Evolutionary conservation across 1,140 invertebrate genomes (phyloP).

Genomic region (Triops cancriformis): DNA sequence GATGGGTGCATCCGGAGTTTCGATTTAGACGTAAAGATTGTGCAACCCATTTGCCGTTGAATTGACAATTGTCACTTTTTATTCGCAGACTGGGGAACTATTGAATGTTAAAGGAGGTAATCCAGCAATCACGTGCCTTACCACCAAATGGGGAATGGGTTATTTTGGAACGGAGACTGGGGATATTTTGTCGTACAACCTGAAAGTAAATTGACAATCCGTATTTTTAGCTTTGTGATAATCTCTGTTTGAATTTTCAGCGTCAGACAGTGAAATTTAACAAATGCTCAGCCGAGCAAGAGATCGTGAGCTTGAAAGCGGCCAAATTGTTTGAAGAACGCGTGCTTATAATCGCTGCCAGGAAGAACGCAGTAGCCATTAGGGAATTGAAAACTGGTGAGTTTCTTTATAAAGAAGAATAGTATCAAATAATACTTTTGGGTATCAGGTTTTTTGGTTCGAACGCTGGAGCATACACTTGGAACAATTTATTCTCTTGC

Average conservation of each 20-base stretch:
- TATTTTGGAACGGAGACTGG: neutral
- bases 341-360: neutral
- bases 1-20: neutral
- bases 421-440: neutral
- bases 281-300: neutral
- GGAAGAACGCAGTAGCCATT: neutral
- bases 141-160: neutral
- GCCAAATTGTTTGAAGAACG: conserved; percentile 8
- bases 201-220: neutral
- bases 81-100: neutral
- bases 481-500: neutral
- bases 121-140: conserved; percentile 4
- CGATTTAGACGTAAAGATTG: neutral
- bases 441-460: neutral
- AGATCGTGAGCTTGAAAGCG: neutral
- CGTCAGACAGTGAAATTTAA: neutral
- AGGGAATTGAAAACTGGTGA: neutral
- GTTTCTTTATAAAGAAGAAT: neutral
- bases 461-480: neutral
- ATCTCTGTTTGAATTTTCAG: neutral
- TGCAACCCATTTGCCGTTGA: neutral
- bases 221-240: neutral
- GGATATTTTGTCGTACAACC: neutral
- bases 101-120: neutral
- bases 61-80: neutral